Evolutionary conservation across 2,888 invertebrate species (phyloP), one percentile per base, ranked within the genome.

Genomic region (Vandiemenella viatica): DNA sequence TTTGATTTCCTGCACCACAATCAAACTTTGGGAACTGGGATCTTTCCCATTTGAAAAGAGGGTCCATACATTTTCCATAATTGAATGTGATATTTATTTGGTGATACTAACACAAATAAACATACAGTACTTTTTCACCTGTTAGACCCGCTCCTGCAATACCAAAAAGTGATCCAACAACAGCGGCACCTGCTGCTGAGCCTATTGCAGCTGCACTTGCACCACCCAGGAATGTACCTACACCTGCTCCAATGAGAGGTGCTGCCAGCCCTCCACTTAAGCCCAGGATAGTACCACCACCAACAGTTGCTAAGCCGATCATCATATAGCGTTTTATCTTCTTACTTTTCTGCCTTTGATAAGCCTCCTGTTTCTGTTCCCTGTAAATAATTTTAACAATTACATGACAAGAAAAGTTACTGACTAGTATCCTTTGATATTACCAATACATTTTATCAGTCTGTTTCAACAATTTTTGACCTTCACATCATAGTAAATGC

Each of bases 231-330:
- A 71, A 60, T 48, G 67, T 71, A 19, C 72, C 72, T 13, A 74
- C 67, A 4, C 73, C 73, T 23, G 68, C 64, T n/a, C 71, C 72
- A 52, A 73, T 69, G 8, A 80, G 63, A 10, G 80, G 80, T 10
- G 79, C 79, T 5, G 79, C 80, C 42, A 80, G 64, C 22, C 79
- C 80, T 37, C 79, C 80, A 1, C 79, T 79, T 47, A 80, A 62
- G 40, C 79, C 78, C 52, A 79, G 69, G 38, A 79, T 61, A 10
- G 77, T 74, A 37, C 79, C 80, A 4, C 79, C 79, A 10, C 77
- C 75, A 37, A 79, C 65, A 10, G 77, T 74, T 4, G 79, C 77
- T 37, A 76, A 64, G n/a, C 79, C 77, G 49, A 80, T 76, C 56
- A 76, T 63, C 41, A 75, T 72, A 59, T 73, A 75, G 37, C 78